Conservation (phyloP, 2,113 vertebrate species). For the Paraplagusia blochii region DNA sequence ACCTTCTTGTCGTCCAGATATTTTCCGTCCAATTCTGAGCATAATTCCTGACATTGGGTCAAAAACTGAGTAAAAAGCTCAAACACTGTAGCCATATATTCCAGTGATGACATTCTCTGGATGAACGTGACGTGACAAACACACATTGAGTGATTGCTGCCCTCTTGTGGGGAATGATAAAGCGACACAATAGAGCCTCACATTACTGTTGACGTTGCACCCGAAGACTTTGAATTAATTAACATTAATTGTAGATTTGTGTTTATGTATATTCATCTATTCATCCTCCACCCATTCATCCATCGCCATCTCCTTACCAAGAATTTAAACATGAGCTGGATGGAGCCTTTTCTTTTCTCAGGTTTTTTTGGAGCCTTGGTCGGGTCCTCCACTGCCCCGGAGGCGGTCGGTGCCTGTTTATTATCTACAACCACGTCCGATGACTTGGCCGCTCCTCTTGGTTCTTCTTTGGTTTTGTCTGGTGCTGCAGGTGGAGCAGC, state of each 20-base stretch:
- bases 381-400: slow-evolving; percentile 71
- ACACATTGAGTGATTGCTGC: slow-evolving; percentile 39
- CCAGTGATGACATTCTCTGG: background rate
- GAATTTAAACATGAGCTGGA: slow-evolving; percentile 88
- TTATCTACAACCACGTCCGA: slow-evolving; percentile 55
- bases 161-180: slow-evolving; percentile 62
- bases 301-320: no score
- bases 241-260: no score
- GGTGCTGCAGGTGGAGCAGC: slow-evolving; percentile 35
- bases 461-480: slow-evolving; percentile 75
- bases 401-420: slow-evolving; percentile 53
- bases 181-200: no score
- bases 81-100: background rate
- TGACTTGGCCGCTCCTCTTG: slow-evolving; percentile 66
- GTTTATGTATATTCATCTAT: no score
- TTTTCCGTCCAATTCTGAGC: no score
- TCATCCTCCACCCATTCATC: no score
- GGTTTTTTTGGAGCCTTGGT: slow-evolving; percentile 72
- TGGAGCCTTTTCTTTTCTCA: slow-evolving; percentile 91
- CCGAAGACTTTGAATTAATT: no score
- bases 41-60: no score
- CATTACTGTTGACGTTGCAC: no score
- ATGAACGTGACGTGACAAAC: background rate
- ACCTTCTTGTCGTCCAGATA: no score
- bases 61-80: background rate